Evolutionary conservation across 2,888 invertebrate species (phyloP).

Genomic region (Hirtodrosophila alboralis): DNA sequence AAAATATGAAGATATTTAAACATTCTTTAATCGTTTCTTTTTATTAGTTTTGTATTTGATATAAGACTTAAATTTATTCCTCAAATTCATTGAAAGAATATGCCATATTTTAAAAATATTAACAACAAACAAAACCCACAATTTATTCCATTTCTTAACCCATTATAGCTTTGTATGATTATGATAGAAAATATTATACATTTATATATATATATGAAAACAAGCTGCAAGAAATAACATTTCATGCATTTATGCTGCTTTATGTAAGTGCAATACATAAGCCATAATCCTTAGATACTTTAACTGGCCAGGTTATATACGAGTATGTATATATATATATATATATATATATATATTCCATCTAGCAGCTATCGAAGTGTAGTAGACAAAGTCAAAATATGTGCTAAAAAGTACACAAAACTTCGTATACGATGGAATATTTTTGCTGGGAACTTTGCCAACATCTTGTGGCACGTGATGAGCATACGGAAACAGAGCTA

Average conservation of each 20-base stretch:
- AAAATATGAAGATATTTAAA: no score
- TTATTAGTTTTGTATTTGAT: no score
- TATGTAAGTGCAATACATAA: conserved; percentile 21
- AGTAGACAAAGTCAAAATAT: conserved; percentile 58
- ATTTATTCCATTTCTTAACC: not conserved
- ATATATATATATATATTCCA: conserved; percentile 17
- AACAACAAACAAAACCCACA: not conserved
- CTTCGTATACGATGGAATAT: conserved; percentile 53
- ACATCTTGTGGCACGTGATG: conserved; percentile 66
- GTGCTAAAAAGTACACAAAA: conserved; percentile 70
- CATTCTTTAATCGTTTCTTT: no score
- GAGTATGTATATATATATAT: no score
- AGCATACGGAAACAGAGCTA: conserved; percentile 49
- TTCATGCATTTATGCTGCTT: not conserved
- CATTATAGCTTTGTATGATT: not conserved
- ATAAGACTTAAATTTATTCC: no score
- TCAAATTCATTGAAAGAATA: no score
- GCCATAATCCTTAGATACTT: conserved; percentile 24
- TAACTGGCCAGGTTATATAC: conserved; percentile 3
- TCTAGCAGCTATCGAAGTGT: conserved; percentile 25
- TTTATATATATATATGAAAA: no score
- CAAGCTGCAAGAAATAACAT: not conserved
- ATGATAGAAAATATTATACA: not conserved
- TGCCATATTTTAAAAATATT: no score
- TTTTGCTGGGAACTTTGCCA: conserved; percentile 66